Evolutionary conservation across 2,113 vertebrate genomes (phyloP).

Genomic region (Genyomyrus donnyi): DNA sequence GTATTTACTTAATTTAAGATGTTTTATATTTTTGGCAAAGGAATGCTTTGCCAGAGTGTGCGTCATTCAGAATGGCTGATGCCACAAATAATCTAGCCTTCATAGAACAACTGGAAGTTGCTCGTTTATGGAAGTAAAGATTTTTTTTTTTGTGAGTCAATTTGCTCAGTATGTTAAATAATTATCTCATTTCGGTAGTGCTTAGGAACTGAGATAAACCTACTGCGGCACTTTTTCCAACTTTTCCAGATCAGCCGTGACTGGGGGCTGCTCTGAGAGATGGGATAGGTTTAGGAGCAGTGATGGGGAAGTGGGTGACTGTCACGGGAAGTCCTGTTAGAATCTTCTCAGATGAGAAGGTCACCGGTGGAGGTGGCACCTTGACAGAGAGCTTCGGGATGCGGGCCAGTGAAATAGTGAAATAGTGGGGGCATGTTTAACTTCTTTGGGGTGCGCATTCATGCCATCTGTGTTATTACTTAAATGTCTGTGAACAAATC

Average conservation of each 20-base stretch:
- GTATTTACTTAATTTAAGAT: neutral
- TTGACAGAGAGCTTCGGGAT: neutral
- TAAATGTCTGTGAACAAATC: neutral
- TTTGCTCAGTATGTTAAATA: neutral
- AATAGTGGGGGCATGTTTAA: neutral
- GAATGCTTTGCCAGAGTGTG: neutral
- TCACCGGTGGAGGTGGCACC: neutral
- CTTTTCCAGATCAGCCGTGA: neutral
- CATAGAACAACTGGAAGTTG: neutral
- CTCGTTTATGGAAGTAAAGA: neutral
- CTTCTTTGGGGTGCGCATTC: neutral
- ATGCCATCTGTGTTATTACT: neutral
- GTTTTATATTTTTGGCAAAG: neutral
- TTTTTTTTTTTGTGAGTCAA: neutral
- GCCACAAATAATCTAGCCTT: neutral
- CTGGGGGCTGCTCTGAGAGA: neutral
- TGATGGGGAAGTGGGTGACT: neutral
- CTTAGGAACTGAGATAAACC: neutral
- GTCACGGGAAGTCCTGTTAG: neutral
- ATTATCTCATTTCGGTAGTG: neutral
- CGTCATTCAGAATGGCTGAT: neutral
- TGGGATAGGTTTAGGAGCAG: neutral
- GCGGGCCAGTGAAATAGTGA: neutral
- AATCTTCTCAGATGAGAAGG: neutral
- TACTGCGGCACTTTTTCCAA: neutral